Evolutionary conservation across 2,888 invertebrate species (phyloP), one percentile per base, ranked within the genome.

Genomic region (Nudaria mundana): DNA sequence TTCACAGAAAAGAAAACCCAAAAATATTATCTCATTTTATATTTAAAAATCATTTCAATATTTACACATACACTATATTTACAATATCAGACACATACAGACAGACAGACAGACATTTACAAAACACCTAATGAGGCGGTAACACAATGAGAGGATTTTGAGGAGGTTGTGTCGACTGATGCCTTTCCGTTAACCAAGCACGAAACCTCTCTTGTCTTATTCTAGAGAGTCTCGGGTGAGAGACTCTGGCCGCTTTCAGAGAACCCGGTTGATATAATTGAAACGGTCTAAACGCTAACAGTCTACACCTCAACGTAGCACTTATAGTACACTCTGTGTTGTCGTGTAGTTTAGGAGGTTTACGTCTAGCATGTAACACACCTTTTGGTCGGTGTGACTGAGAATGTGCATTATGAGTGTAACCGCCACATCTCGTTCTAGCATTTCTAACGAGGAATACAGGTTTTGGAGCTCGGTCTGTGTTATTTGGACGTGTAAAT

Each of bases 231-330:
- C 35, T 20, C 20, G 35, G 10, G 28, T 35, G 12, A 1, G 20
- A 14, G 2, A 11, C 14, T 0, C 28, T 18, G 3, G 35, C 35
- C 2, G 35, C 35, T 0, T 10, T 20, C 11, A 86, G 69, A 1
- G 79, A 63, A 0, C 86, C 86, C 8, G 71, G 62, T 40, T 79
- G 77, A 71, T 83, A 86, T 29, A 84, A 61, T 22, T 71, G 69
- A 29, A 82, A 78, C 24, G 84, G 80, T 0, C 83, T 69, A 40
- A 76, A 70, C 18, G 80, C 77, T 10, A 86, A 66, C 20, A 79
- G 45, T 2, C 80, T 75, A 48, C 51, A 48, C 30, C 56, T 48
- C 35, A 28, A 35, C n/a, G 30, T 12, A 5, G 56, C 44, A 20
- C 57, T 55, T 16, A 71, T 57, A 14, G 68, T 66, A 52, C 75